phyloP scores from a whole-genome alignment of 2,113 vertebrate species.

The Neogobius melanostomus region DNA sequence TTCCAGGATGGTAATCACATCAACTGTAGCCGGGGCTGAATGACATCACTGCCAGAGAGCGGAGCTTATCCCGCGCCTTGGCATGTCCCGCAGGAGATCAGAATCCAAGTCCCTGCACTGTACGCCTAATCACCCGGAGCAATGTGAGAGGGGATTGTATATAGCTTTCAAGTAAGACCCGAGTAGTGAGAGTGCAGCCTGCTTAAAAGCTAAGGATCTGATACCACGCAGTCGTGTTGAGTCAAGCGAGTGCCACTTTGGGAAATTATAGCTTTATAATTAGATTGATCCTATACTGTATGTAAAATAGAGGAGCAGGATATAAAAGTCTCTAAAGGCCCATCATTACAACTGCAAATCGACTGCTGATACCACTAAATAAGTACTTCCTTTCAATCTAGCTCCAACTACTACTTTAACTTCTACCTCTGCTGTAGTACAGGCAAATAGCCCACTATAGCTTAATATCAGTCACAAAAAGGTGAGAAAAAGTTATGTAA shows the following conservation, averaged over 20 bases:
- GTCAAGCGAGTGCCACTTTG: not conserved
- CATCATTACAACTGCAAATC: no score
- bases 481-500: no score
- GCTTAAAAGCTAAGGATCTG: conserved; percentile 12
- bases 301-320: no score
- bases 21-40: conserved; percentile 46
- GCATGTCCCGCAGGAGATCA: conserved; percentile 53
- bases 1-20: conserved; percentile 61
- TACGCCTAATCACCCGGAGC: conserved; percentile 36
- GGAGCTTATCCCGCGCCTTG: conserved; percentile 46
- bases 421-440: no score
- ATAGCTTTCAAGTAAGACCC: conserved; percentile 22
- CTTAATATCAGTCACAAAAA: no score
- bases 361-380: no score
- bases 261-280: not conserved
- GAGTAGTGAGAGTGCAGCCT: conserved; percentile 16
- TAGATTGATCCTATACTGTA: no score
- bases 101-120: conserved; percentile 15
- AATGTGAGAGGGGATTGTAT: conserved; percentile 27
- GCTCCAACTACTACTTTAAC: no score
- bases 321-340: no score
- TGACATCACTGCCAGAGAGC: conserved; percentile 56
- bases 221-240: conserved; percentile 20
- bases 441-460: no score
- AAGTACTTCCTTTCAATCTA: no score